Evolutionary conservation across 2,113 vertebrate species (phyloP).

Genomic region (Hirundichthys speculiger): DNA sequence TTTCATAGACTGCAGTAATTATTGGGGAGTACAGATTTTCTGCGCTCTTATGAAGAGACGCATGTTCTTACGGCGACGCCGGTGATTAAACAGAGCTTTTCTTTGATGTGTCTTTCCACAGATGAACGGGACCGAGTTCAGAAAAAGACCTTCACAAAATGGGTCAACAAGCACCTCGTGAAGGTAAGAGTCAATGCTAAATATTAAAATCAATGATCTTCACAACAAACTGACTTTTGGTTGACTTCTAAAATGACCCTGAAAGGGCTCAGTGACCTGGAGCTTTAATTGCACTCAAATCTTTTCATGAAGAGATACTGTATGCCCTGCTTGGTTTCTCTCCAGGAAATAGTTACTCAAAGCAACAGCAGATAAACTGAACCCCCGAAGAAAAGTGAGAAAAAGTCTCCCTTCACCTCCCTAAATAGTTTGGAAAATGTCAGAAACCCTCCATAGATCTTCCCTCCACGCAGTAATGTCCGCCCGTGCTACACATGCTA

Average conservation of each 20-base stretch:
- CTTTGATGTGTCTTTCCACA: conserved; percentile 53
- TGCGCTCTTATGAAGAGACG: no score
- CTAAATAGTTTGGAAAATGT: conserved; percentile 1
- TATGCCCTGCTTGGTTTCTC: not conserved
- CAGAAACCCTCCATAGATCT: no score
- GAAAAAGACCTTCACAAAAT: conserved; percentile 96
- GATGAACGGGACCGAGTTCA: conserved; percentile 92
- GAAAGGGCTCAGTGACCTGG: conserved; percentile 5
- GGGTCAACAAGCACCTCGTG: conserved; percentile 94
- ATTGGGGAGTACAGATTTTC: no score
- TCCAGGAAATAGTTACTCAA: not conserved
- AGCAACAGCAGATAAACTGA: conserved; percentile 5
- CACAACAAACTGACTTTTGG: not conserved
- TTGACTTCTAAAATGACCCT: not conserved
- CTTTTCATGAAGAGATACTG: not conserved
- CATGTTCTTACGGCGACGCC: not conserved
- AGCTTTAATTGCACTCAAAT: not conserved
- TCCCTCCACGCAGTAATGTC: no score
- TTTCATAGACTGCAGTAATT: no score
- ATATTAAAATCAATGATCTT: not conserved
- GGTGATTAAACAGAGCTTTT: not conserved
- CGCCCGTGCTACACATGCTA: no score
- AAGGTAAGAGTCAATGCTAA: conserved; percentile 78
- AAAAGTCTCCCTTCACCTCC: no score
- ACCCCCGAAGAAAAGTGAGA: no score